A percentile compares a stretch with the other conserved stretches of the same genome.
These are phyloP conservation scores for Diorhabda elongata DNA, from an alignment of 1,140 invertebrate species.

Conservation along the genomic window DNA sequence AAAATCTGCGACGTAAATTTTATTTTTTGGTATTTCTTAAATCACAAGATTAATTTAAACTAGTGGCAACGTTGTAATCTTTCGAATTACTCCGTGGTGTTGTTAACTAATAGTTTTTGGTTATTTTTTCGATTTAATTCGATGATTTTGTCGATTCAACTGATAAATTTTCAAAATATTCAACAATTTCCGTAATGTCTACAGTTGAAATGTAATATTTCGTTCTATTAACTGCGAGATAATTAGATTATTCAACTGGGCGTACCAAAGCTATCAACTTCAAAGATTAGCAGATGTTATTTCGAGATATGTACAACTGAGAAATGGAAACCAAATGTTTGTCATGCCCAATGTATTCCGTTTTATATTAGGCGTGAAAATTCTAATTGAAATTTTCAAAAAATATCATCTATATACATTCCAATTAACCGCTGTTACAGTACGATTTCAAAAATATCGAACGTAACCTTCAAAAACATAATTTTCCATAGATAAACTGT, in stretches of 20 bases:
- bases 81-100: too few species aligned
- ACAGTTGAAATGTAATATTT: not conserved
- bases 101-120: too few species aligned
- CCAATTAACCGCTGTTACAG: not conserved
- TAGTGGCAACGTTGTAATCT: too few species aligned
- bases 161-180: too few species aligned
- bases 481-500: too few species aligned
- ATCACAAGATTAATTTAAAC: too few species aligned
- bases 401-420: not conserved
- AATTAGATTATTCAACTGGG: constrained; percentile 1
- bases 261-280: not conserved
- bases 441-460: not conserved
- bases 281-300: constrained; percentile 1
- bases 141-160: too few species aligned
- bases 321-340: constrained; percentile 2
- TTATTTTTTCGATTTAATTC: too few species aligned
- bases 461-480: too few species aligned
- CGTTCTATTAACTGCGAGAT: not conserved
- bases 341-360: not conserved
- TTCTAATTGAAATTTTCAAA: not conserved
- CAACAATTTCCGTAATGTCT: too few species aligned
- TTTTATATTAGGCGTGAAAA: constrained; percentile 1
- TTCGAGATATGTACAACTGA: not conserved
- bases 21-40: too few species aligned
- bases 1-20: too few species aligned